Percentiles rank a stretch among this genome's conserved stretches.
Conservation (phyloP, 2,113 vertebrate genomes). For the Meriones unguiculatus region DNA sequence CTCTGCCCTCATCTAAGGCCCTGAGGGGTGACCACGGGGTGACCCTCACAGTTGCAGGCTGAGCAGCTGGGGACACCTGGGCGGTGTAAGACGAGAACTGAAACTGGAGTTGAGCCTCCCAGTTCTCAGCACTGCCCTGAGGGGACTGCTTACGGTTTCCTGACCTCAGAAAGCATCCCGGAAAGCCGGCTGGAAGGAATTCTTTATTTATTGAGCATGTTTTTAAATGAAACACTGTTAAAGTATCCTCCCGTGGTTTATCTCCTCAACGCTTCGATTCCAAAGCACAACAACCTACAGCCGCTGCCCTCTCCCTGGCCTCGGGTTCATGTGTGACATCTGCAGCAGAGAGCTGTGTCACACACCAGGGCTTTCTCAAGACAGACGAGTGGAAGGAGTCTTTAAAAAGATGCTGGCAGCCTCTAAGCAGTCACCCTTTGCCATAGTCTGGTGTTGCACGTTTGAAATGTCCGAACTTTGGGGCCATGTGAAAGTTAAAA, state of each 20-base stretch:
- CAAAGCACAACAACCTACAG: constrained; percentile 8
- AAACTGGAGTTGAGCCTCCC: background rate
- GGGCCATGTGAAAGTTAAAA: constrained; percentile 64
- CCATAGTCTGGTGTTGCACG: constrained; percentile 69
- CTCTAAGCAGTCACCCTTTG: constrained; percentile 50
- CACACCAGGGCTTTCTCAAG: background rate
- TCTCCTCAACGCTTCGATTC: background rate
- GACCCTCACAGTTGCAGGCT: background rate
- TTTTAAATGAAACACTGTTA: constrained; percentile 51
- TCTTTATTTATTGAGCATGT: constrained; percentile 35
- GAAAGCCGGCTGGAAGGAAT: constrained; percentile 43
- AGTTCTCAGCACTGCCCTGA: background rate
- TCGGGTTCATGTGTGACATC: background rate
- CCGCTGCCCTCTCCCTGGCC: background rate
- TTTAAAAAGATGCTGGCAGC: background rate
- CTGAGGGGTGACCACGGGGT: background rate
- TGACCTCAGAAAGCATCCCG: constrained; percentile 19
- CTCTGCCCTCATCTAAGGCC: background rate
- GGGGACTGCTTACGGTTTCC: background rate
- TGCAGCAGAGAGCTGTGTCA: background rate
- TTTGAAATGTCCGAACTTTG: constrained; percentile 74
- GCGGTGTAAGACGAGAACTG: background rate
- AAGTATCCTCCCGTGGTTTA: constrained; percentile 26
- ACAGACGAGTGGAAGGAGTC: background rate
- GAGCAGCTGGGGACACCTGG: constrained; percentile 23